phyloP scores from a whole-genome alignment of 2,113 vertebrate species.

The Terrapene triunguis region DNA sequence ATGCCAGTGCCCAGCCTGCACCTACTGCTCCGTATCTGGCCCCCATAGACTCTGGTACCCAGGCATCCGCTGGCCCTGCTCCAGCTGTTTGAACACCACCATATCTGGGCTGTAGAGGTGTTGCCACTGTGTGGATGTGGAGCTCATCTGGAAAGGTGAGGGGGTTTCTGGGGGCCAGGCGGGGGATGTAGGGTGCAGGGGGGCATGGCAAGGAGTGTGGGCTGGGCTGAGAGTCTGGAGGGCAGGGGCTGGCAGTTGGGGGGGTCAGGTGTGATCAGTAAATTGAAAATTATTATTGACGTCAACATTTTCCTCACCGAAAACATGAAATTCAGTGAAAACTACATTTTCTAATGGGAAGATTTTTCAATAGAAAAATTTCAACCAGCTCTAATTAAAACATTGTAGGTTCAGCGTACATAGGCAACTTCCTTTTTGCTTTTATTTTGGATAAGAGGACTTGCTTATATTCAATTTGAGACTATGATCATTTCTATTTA shows the following conservation, averaged over 20 bases:
- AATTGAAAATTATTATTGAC: neutral
- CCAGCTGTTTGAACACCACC: too few species aligned
- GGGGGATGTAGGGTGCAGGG: too few species aligned
- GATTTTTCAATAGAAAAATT: neutral
- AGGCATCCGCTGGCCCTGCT: too few species aligned
- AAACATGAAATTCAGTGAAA: neutral
- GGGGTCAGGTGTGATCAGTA: neutral
- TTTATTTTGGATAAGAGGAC: neutral
- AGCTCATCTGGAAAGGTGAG: too few species aligned
- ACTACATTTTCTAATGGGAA: neutral
- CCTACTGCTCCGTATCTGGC: too few species aligned
- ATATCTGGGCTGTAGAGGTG: too few species aligned
- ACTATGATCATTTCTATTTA: neutral
- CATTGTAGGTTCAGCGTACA: neutral
- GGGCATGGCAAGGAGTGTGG: too few species aligned
- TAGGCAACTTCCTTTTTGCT: neutral
- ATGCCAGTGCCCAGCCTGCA: too few species aligned
- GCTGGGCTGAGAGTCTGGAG: neutral
- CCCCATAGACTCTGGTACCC: too few species aligned
- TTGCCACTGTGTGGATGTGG: too few species aligned
- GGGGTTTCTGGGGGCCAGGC: too few species aligned
- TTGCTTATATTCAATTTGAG: neutral
- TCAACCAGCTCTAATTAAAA: neutral
- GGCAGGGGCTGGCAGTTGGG: neutral
- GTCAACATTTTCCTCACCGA: neutral